Evolutionary conservation across 2,888 invertebrate species (phyloP).

Genomic region (Megastigmus dorsalis): DNA sequence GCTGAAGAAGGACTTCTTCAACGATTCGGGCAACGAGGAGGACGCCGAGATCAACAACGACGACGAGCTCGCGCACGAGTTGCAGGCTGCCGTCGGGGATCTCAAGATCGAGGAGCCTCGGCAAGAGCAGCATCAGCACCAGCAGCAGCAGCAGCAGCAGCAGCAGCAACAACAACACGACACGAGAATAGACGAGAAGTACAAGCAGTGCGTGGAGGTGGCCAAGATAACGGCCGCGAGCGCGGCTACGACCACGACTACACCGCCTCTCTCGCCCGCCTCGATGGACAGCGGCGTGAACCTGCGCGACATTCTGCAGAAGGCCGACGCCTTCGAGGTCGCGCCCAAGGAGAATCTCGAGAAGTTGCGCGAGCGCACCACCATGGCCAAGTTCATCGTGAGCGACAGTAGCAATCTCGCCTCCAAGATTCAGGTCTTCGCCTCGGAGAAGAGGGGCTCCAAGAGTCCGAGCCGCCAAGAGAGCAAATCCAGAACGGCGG

Average conservation of each 20-base stretch:
- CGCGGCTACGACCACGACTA: background rate
- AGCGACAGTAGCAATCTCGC: constrained; percentile 60
- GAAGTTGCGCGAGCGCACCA: constrained; percentile 68
- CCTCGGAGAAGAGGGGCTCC: constrained; percentile 49
- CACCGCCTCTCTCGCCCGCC: constrained; percentile 33
- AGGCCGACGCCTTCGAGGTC: constrained; percentile 63
- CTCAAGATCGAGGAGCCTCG: constrained; percentile 42
- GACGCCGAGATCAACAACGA: constrained; percentile 62
- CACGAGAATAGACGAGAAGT: constrained; percentile 69
- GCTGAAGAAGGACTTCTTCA: constrained; percentile 61
- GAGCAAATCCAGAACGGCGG: constrained; percentile 27
- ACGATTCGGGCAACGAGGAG: constrained; percentile 70
- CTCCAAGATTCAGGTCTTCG: constrained; percentile 44
- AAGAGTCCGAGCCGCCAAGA: constrained; percentile 51
- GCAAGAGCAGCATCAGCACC: background rate
- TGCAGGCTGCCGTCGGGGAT: too few species aligned
- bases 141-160: constrained; percentile 49
- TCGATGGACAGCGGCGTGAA: constrained; percentile 65
- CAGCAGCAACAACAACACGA: constrained; percentile 56
- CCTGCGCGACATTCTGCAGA: constrained; percentile 69
- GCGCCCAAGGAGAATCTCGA: constrained; percentile 68
- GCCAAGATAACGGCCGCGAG: constrained; percentile 56
- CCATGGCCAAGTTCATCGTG: constrained; percentile 69
- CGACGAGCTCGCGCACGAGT: constrained; percentile 20
- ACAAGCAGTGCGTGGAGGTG: constrained; percentile 69